phyloP scores from a whole-genome alignment of 2,888 invertebrate species.

The Galerucella nymphaeae region DNA sequence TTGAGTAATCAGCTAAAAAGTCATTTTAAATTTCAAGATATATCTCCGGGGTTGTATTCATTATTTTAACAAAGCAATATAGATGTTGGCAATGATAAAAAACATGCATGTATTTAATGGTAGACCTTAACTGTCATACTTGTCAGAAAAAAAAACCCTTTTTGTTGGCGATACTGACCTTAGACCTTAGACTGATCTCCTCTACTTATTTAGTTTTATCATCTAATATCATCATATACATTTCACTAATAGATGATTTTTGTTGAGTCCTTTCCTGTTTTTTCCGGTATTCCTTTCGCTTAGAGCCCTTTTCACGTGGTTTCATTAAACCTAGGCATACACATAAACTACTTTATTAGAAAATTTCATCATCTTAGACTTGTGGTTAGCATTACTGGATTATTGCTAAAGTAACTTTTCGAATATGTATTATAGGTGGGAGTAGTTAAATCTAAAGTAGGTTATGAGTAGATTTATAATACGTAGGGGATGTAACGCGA shows the following conservation, averaged over 20 bases:
- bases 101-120: no score
- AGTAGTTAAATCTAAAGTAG: constrained; percentile 23
- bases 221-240: no score
- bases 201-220: not conserved
- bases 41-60: no score
- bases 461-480: constrained; percentile 4
- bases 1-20: no score
- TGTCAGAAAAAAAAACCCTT: no score
- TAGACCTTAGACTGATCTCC: no score
- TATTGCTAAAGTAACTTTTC: constrained; percentile 27
- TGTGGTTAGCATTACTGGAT: constrained; percentile 25
- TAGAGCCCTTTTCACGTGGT: constrained; percentile 39
- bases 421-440: constrained; percentile 15
- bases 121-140: no score
- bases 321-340: constrained; percentile 40
- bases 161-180: no score
- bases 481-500: not conserved
- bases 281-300: constrained; percentile 20
- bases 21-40: no score
- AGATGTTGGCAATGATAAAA: no score
- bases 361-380: constrained; percentile 42
- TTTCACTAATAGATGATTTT: not conserved
- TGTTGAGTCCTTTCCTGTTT: constrained; percentile 19
- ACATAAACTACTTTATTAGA: constrained; percentile 47
- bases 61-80: no score